These are phyloP conservation scores for Drosophila asahinai DNA, from an alignment of 1,140 invertebrate genomes.

Conservation along the genomic window DNA sequence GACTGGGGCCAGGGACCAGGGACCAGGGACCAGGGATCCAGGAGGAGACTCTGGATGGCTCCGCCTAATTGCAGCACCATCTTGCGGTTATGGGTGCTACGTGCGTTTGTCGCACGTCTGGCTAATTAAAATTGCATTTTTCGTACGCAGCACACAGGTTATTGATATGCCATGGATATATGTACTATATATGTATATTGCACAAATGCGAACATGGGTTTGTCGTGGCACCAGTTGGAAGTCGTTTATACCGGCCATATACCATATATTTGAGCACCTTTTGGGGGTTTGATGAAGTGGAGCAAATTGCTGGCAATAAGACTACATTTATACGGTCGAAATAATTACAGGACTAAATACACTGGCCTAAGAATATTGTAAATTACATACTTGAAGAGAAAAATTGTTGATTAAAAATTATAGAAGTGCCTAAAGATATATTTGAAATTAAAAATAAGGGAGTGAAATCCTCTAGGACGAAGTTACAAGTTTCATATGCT, in stretches of 20 bases:
- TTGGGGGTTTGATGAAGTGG: constrained; percentile 32
- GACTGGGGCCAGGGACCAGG: constrained; percentile 38
- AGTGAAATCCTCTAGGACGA: too few species aligned
- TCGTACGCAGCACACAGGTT: constrained; percentile 46
- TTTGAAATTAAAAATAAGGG: too few species aligned
- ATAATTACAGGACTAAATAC: not conserved
- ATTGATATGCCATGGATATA: constrained; percentile 68
- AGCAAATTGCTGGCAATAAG: not conserved
- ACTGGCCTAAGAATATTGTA: too few species aligned
- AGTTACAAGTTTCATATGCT: too few species aligned
- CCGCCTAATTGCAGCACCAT: constrained; percentile 78
- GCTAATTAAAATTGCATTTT: constrained; percentile 84
- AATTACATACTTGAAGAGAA: too few species aligned
- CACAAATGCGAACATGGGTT: constrained; percentile 12
- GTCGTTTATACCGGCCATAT: constrained; percentile 13
- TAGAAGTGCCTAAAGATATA: not conserved
- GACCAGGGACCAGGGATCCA: constrained; percentile 2
- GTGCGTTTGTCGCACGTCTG: constrained; percentile 80
- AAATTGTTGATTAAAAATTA: too few species aligned
- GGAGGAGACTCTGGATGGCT: constrained; percentile 25
- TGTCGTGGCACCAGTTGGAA: constrained; percentile 48
- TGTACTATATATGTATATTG: not conserved
- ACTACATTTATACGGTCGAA: not conserved
- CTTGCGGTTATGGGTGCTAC: constrained; percentile 78
- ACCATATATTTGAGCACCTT: constrained; percentile 16